These are phyloP conservation scores for Stenurella melanura DNA, from an alignment of 2,888 invertebrate species.

Conservation along the genomic window DNA sequence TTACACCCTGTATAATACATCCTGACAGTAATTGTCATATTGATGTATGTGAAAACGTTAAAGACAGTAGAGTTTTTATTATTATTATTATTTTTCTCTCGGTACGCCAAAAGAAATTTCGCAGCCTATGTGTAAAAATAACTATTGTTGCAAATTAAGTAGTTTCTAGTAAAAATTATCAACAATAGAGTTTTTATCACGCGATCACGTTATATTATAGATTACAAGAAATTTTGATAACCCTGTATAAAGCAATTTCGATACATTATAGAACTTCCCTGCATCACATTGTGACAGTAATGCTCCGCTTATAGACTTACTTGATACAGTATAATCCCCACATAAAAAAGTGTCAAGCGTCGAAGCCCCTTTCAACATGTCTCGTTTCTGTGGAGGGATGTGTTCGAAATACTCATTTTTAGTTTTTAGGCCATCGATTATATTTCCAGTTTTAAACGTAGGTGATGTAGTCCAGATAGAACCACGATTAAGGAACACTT, in stretches of 20 bases:
- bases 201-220: too few species aligned
- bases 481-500: background rate
- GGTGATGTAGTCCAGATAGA: background rate
- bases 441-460: background rate
- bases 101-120: too few species aligned
- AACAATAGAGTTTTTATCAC: too few species aligned
- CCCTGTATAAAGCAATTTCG: constrained; percentile 11
- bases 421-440: constrained; percentile 17
- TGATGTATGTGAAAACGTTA: too few species aligned
- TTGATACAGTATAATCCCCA: constrained; percentile 23
- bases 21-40: too few species aligned
- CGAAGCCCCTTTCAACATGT: constrained; percentile 18
- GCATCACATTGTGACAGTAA: constrained; percentile 14
- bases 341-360: constrained; percentile 26
- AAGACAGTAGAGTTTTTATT: too few species aligned
- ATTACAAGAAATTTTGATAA: background rate
- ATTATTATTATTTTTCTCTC: too few species aligned
- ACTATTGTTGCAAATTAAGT: too few species aligned
- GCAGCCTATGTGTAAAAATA: too few species aligned
- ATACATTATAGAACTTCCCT: constrained; percentile 11
- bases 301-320: constrained; percentile 15
- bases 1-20: too few species aligned
- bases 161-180: too few species aligned
- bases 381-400: constrained; percentile 2
- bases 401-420: constrained; percentile 12